phyloP scores from a whole-genome alignment of 1,140 invertebrate genomes.

The Hylaeus volcanicus region DNA sequence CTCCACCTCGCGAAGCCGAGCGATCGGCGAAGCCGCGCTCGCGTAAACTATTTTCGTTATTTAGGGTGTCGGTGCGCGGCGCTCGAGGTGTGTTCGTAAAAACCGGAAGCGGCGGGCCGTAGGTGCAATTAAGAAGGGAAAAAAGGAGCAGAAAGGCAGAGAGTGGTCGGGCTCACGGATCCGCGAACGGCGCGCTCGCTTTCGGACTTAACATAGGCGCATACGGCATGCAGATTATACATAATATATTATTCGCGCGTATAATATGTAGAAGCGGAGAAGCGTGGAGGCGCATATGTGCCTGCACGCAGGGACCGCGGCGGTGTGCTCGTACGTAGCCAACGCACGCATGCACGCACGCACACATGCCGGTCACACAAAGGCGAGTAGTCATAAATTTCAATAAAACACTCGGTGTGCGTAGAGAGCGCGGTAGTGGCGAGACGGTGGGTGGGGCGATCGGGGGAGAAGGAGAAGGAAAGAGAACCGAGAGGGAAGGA shows the following conservation, averaged over 20 bases:
- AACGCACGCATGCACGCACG: neutral
- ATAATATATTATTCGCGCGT: constrained; percentile 45
- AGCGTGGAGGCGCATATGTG: neutral
- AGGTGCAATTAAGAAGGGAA: constrained; percentile 11
- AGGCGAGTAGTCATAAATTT: constrained; percentile 64
- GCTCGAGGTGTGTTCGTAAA: neutral
- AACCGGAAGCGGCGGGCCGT: neutral
- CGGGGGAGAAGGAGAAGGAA: neutral
- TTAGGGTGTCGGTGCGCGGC: neutral
- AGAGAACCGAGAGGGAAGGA: constrained; percentile 17
- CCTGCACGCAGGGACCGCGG: neutral
- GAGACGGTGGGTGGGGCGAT: neutral
- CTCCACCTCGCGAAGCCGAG: neutral
- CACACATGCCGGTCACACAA: constrained; percentile 24
- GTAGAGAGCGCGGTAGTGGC: constrained; percentile 50
- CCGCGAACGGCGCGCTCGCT: constrained; percentile 13
- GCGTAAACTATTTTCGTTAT: constrained; percentile 1
- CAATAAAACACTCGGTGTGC: constrained; percentile 64
- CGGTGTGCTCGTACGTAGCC: neutral
- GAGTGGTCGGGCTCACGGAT: neutral
- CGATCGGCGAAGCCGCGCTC: neutral
- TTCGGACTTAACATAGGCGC: constrained; percentile 31
- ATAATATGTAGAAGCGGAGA: constrained; percentile 42
- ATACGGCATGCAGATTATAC: constrained; percentile 42
- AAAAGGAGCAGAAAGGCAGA: neutral